Base-by-base conservation (phyloP, 2,113 vertebrate species). In the Baryphthengus martii region DNA sequence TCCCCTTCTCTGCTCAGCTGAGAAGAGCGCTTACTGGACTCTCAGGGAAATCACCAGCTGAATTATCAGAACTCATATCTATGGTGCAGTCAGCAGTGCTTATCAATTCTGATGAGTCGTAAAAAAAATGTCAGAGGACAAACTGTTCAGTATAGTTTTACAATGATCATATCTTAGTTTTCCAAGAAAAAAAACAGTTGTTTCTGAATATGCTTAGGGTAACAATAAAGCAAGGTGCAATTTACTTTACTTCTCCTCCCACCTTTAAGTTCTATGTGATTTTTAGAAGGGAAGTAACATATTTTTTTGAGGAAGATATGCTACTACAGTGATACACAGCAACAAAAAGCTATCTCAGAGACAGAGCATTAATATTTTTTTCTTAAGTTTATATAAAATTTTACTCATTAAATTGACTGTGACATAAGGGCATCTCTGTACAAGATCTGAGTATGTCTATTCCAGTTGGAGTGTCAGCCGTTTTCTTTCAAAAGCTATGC, bases 71-170 rank as follows among this genome's bases (percentile, higher is more conserved):
- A 78, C 26, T 89, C 23, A 3, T 25, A 90, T n/a, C 70, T 68
- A 1, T 71, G 45, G 61, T 49, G 70, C 66, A 92, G 44, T 84
- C 37, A 85, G 18, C 23, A 35, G 12, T 31, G n/a, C 40, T 81
- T 82, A 93, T 90, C n/a, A 55, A 20, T 45, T 83, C 33, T 90
- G 45, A 20, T 70, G 29, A 47, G 35, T 59, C 5, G 7, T 75
- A 88, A 93, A 92, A 91, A 90, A 90, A 76, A 95, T 78, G 62
- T 72, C 95, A 84, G 92, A 95, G 89, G 80, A 37, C 87, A 87
- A 91, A 77, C 9, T 56, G 47, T 81, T 85, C 62, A 88, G 52
- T 7, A 12, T 31, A 67, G 37, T 58, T 90, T 80, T 84, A 66
- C 50, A 66, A 62, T 74, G 24, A n/a, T 28, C 24, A 16, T 61